Evolutionary conservation across 2,113 vertebrate genomes (phyloP).

Genomic region (Spea multiplicata): DNA sequence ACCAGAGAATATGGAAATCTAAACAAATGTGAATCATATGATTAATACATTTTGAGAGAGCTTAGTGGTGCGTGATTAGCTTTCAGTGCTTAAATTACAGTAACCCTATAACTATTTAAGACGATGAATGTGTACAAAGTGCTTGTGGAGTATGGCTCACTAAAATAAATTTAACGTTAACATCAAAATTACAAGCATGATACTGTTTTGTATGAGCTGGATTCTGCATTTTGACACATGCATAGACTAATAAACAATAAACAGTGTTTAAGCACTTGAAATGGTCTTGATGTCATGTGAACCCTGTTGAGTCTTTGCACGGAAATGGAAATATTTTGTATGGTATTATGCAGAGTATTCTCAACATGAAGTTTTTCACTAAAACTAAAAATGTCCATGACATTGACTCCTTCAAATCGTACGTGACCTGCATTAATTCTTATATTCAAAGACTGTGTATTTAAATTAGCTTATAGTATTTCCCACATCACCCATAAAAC

Average conservation of each 20-base stretch:
- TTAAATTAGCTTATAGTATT: conserved; percentile 25
- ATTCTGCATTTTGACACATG: too few species aligned
- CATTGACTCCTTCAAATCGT: conserved; percentile 20
- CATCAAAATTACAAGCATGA: too few species aligned
- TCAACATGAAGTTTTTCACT: conserved; percentile 8
- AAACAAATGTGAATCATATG: too few species aligned
- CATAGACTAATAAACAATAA: background rate
- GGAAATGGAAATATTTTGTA: conserved; percentile 19
- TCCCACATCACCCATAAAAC: conserved; percentile 25
- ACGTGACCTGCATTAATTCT: conserved; percentile 30
- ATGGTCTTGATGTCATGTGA: conserved; percentile 1
- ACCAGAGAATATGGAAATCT: too few species aligned
- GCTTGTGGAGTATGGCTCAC: too few species aligned
- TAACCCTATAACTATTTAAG: too few species aligned
- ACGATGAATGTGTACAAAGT: too few species aligned
- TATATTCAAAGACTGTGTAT: conserved; percentile 25
- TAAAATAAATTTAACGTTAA: too few species aligned
- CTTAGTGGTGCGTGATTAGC: too few species aligned
- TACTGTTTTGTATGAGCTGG: too few species aligned
- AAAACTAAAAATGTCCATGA: conserved; percentile 12
- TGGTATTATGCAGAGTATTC: conserved; percentile 15
- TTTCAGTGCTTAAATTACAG: too few species aligned
- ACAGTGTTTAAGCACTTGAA: background rate
- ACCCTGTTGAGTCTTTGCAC: conserved; percentile 1
- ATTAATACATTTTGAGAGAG: too few species aligned